These are phyloP conservation scores for Etheostoma cragini DNA, from an alignment of 2,113 vertebrate genomes.

Conservation along the genomic window DNA sequence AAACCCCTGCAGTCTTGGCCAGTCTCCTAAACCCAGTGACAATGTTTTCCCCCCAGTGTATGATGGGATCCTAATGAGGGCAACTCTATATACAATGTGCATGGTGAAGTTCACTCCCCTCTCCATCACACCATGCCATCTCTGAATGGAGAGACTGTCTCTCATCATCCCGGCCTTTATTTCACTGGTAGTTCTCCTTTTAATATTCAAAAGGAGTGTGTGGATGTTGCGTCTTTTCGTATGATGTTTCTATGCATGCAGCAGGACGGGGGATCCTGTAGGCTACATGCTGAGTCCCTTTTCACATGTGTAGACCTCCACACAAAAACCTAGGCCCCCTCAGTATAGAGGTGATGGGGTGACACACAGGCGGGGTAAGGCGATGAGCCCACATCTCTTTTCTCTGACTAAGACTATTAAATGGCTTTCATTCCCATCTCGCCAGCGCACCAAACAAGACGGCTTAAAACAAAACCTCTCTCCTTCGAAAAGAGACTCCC, in stretches of 20 bases:
- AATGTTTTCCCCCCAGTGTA: constrained; percentile 54
- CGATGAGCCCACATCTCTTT: constrained; percentile 68
- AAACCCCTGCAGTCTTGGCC: constrained; percentile 64
- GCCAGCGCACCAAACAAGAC: constrained; percentile 72
- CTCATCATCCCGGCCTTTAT: constrained; percentile 60
- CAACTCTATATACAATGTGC: constrained; percentile 59
- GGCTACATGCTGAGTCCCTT: constrained; percentile 77
- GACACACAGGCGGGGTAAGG: constrained; percentile 55
- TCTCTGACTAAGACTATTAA: constrained; percentile 79
- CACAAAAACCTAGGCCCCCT: constrained; percentile 73
- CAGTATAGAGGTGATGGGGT: constrained; percentile 73
- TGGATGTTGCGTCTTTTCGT: constrained; percentile 72
- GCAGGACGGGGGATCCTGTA: constrained; percentile 57
- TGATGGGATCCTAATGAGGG: constrained; percentile 76
- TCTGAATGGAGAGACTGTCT: constrained; percentile 65
- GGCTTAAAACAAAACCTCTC: constrained; percentile 77
- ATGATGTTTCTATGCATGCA: constrained; percentile 72
- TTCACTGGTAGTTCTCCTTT: constrained; percentile 66
- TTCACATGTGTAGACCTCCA: constrained; percentile 74
- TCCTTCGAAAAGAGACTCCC: constrained; percentile 65
- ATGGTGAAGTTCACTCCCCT: constrained; percentile 57
- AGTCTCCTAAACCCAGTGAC: constrained; percentile 62
- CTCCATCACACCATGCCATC: constrained; percentile 47
- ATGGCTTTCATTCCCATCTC: constrained; percentile 77
- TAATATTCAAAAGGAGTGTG: constrained; percentile 81